phyloP scores from a whole-genome alignment of 1,140 invertebrate species.

The Venturia canescens region DNA sequence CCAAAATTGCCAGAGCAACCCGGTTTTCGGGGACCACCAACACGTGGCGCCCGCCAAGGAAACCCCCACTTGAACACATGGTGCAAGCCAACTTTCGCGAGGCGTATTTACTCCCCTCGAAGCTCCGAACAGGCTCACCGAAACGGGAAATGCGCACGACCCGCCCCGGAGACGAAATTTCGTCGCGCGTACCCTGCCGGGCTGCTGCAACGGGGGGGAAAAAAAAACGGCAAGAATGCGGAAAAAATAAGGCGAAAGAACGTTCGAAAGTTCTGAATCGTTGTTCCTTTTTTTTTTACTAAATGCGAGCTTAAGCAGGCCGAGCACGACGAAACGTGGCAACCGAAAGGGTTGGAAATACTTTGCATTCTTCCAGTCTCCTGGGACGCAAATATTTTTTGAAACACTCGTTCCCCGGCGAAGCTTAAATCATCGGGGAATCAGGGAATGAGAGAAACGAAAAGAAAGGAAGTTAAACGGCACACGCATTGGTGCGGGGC shows the following conservation, averaged over 20 bases:
- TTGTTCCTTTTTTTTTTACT: too few relatives aligned
- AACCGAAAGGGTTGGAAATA: background rate
- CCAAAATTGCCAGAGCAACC: slow-evolving; percentile 22
- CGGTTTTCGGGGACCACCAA: slow-evolving; percentile 65
- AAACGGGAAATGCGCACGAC: background rate
- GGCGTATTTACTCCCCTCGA: background rate
- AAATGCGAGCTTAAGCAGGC: too few relatives aligned
- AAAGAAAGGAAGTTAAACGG: too few relatives aligned
- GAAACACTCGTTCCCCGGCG: too few relatives aligned
- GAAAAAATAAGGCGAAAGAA: background rate
- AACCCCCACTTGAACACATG: slow-evolving; percentile 9
- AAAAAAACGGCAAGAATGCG: background rate
- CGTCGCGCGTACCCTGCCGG: background rate
- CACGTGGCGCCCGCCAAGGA: slow-evolving; percentile 61
- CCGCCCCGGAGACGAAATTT: slow-evolving; percentile 5
- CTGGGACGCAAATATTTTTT: too few relatives aligned
- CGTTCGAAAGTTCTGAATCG: background rate
- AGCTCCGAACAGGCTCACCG: background rate
- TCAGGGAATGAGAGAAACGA: too few relatives aligned
- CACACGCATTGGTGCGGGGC: background rate
- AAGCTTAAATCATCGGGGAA: too few relatives aligned
- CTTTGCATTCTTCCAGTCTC: too few relatives aligned
- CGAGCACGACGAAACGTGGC: background rate
- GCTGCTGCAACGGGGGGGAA: background rate
- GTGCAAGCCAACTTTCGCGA: background rate